Evolutionary conservation across 2,888 invertebrate genomes (phyloP).

Genomic region (Candidula unifasciata): DNA sequence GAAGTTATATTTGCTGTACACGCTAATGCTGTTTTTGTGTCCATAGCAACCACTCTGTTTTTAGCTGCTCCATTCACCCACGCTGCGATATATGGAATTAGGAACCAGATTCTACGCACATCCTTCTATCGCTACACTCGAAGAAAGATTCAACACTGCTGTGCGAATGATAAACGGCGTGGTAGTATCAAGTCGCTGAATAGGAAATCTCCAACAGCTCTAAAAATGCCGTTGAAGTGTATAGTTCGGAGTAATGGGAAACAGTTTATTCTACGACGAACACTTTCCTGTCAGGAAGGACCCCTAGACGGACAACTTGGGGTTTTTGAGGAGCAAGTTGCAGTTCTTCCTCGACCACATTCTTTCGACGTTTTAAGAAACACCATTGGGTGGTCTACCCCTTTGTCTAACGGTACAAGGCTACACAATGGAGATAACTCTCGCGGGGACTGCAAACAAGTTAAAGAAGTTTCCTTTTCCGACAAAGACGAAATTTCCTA

Average conservation of each 20-base stretch:
- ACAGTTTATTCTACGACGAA: conserved; percentile 56
- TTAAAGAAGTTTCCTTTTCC: conserved; percentile 31
- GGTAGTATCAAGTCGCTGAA: conserved; percentile 60
- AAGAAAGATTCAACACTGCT: conserved; percentile 63
- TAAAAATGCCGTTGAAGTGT: conserved; percentile 43
- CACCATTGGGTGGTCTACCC: conserved; percentile 6
- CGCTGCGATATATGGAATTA: conserved; percentile 70
- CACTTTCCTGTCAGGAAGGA: conserved; percentile 48
- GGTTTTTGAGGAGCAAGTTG: conserved; percentile 27
- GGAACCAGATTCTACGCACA: conserved; percentile 69
- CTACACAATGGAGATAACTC: not conserved
- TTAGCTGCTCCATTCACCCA: conserved; percentile 70
- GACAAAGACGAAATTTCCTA: conserved; percentile 34
- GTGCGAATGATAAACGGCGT: conserved; percentile 64
- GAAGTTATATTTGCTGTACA: conserved; percentile 55
- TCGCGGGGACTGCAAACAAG: not conserved
- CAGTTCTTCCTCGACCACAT: conserved; percentile 59
- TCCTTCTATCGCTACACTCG: conserved; percentile 68
- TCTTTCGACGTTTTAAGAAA: conserved; percentile 58
- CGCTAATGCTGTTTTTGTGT: conserved; percentile 59
- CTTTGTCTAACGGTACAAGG: not conserved
- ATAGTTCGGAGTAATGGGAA: conserved; percentile 46
- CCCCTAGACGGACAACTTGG: conserved; percentile 30
- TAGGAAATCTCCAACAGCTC: not conserved
- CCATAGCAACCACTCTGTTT: conserved; percentile 67